Conservation (phyloP, 2,888 invertebrate genomes). For the Rhodophaea formosa region DNA sequence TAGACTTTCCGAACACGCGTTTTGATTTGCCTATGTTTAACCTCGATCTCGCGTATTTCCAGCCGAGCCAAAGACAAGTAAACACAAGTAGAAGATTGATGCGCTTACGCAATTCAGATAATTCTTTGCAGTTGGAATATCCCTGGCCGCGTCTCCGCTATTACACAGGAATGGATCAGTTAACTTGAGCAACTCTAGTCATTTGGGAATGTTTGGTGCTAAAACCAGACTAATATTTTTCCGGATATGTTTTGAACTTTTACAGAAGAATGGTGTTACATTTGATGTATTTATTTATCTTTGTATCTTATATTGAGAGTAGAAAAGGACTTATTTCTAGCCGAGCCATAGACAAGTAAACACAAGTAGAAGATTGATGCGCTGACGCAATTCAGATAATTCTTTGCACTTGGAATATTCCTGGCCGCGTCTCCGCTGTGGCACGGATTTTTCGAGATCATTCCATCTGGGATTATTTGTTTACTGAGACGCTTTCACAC, state of each 20-base stretch:
- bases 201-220: not conserved
- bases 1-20: not conserved
- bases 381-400: slow-evolving; percentile 5
- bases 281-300: too few relatives aligned
- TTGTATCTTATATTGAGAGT: too few relatives aligned
- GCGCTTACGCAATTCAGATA: slow-evolving; percentile 2
- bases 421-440: not conserved
- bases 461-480: too few relatives aligned
- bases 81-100: slow-evolving; percentile 9
- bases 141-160: not conserved
- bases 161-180: not conserved
- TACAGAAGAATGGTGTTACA: too few relatives aligned
- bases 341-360: slow-evolving; percentile 1
- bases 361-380: slow-evolving; percentile 8
- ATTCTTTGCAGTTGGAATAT: slow-evolving; percentile 1
- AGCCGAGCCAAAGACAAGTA: not conserved
- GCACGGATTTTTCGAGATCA: too few relatives aligned
- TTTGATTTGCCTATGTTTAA: not conserved
- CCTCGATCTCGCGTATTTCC: not conserved
- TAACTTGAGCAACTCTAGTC: not conserved
- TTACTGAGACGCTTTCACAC: too few relatives aligned
- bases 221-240: not conserved
- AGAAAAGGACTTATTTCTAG: too few relatives aligned
- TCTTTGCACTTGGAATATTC: not conserved
- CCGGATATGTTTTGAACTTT: too few relatives aligned